Percentiles rank a stretch among this genome's conserved stretches.
Evolutionary conservation across 2,797 vertebrate genomes (phyloP).

Genomic region (Loris lydekkerianus): DNA sequence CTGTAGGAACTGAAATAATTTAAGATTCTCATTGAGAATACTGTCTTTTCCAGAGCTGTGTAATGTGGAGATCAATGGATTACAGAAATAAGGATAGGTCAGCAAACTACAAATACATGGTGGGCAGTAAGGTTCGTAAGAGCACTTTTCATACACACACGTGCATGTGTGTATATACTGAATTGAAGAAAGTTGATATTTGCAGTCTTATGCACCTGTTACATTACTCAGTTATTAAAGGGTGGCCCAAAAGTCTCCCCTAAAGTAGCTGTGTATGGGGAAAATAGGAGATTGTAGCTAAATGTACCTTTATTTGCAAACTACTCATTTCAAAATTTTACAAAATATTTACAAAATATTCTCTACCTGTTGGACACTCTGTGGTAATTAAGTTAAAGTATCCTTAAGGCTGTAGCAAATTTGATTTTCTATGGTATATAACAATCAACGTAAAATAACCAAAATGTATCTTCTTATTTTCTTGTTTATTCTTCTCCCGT

Average conservation of each 20-base stretch:
- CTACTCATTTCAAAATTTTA: too few species aligned
- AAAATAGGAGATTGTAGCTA: too few species aligned
- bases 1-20: not conserved
- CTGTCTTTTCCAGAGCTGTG: not conserved
- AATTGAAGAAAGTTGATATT: not conserved
- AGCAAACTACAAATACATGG: not conserved
- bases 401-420: not conserved
- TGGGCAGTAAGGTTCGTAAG: not conserved
- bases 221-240: not conserved
- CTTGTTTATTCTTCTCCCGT: not conserved
- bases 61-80: not conserved
- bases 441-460: not conserved
- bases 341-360: too few species aligned
- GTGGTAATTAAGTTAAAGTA: not conserved
- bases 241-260: too few species aligned
- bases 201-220: not conserved
- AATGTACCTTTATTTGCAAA: too few species aligned
- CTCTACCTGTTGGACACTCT: too few species aligned
- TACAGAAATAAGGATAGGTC: not conserved
- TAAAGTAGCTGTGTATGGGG: too few species aligned
- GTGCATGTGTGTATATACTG: not conserved
- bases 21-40: not conserved
- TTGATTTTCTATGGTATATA: not conserved
- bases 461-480: not conserved
- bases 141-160: rapidly evolving